A percentile compares a stretch with the other conserved stretches of the same genome.
These are phyloP conservation scores for Eilema caniola DNA, from an alignment of 2,888 invertebrate genomes.

Conservation along the genomic window DNA sequence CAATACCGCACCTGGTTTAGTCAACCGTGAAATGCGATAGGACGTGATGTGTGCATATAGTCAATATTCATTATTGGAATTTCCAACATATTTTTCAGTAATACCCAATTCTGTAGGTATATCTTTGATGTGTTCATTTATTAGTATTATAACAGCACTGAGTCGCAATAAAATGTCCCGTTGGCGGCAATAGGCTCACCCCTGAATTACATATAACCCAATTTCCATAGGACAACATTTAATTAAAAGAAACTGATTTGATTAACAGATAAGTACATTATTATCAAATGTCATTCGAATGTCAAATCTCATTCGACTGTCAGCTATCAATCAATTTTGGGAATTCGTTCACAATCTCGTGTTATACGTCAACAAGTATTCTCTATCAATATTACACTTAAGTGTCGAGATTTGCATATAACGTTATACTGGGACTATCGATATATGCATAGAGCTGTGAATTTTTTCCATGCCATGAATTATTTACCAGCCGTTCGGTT, in stretches of 20 bases:
- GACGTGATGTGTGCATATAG: conserved; percentile 17
- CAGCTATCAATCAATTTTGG: background rate
- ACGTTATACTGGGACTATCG: background rate
- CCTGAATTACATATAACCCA: too few species aligned
- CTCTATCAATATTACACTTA: background rate
- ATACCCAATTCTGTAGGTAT: background rate
- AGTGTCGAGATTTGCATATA: background rate
- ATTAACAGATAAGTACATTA: too few species aligned
- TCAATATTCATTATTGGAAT: conserved; percentile 29
- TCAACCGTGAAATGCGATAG: conserved; percentile 21
- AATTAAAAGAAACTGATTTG: too few species aligned
- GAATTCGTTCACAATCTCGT: background rate
- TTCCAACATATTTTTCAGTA: background rate
- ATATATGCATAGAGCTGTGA: background rate
- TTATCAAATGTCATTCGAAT: background rate
- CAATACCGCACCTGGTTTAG: background rate
- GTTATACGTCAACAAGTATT: background rate
- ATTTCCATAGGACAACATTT: too few species aligned
- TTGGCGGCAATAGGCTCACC: background rate
- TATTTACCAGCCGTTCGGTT: too few species aligned
- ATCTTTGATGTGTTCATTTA: background rate
- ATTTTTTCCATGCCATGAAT: background rate
- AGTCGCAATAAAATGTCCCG: background rate
- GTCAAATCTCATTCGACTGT: background rate
- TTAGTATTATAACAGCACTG: background rate